phyloP scores from a whole-genome alignment of 2,113 vertebrate genomes.

The Pholis gunnellus region DNA sequence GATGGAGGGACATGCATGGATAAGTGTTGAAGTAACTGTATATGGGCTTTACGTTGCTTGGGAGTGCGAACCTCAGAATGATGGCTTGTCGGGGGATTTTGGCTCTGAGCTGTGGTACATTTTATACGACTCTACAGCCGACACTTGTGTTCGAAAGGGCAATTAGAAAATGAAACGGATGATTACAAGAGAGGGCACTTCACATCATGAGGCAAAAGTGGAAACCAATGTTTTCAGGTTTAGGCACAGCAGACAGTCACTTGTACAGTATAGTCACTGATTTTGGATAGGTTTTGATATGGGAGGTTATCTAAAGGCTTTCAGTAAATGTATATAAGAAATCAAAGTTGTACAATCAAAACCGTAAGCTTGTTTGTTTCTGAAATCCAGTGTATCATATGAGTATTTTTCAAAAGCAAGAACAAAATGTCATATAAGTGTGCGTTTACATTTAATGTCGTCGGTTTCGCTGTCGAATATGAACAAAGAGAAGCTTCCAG shows the following conservation, averaged over 20 bases:
- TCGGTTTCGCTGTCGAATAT: constrained; percentile 13
- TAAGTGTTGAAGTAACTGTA: constrained; percentile 26
- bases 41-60: constrained; percentile 9
- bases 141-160: constrained; percentile 15
- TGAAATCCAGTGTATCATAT: constrained; percentile 49
- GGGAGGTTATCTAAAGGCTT: constrained; percentile 35
- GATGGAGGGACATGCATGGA: constrained; percentile 52
- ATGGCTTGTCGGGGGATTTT: not conserved
- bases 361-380: constrained; percentile 49
- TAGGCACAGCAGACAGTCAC: constrained; percentile 16
- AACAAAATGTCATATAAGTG: constrained; percentile 32
- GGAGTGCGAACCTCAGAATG: not conserved
- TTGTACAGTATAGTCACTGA: constrained; percentile 40
- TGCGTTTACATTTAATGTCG: constrained; percentile 56
- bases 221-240: constrained; percentile 31
- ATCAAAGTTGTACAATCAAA: constrained; percentile 41
- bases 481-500: constrained; percentile 1
- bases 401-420: constrained; percentile 69
- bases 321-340: constrained; percentile 58
- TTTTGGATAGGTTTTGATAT: constrained; percentile 61
- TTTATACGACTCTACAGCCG: not conserved
- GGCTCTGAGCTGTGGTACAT: constrained; percentile 3
- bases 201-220: constrained; percentile 5
- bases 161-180: constrained; percentile 25
- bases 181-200: constrained; percentile 35